Evolutionary conservation across 2,888 invertebrate species (phyloP).

Genomic region (Beris chalybata): DNA sequence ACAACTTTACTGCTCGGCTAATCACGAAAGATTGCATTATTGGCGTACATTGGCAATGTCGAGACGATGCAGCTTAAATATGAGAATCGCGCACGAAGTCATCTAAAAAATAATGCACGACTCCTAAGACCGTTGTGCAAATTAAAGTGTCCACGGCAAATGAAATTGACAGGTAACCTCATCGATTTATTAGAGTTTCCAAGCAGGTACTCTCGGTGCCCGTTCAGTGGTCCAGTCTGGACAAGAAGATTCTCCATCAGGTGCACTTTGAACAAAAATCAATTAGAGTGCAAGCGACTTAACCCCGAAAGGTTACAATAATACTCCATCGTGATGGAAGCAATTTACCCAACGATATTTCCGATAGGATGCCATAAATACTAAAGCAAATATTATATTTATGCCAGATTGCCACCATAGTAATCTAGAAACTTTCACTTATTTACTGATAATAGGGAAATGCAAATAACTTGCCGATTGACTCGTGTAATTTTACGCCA

Average conservation of each 20-base stretch:
- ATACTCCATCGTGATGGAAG: conserved; percentile 18
- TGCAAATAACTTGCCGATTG: too few relatives aligned
- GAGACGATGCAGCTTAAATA: conserved; percentile 1
- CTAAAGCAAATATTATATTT: conserved; percentile 17
- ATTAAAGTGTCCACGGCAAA: conserved; percentile 36
- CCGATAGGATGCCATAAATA: conserved; percentile 24
- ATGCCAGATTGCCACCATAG: conserved; percentile 6
- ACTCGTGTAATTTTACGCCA: too few relatives aligned
- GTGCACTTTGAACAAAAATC: conserved; percentile 31
- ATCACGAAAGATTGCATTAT: conserved; percentile 12
- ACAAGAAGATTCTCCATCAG: not conserved
- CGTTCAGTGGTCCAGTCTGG: not conserved
- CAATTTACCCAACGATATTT: conserved; percentile 8
- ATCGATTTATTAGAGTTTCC: conserved; percentile 17
- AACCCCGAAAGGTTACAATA: conserved; percentile 29
- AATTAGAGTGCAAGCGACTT: conserved; percentile 35
- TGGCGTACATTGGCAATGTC: not conserved
- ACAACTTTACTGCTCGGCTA: conserved; percentile 1
- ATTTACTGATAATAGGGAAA: too few relatives aligned
- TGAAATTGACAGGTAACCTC: conserved; percentile 28
- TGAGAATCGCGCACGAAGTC: conserved; percentile 11
- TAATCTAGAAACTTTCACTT: conserved; percentile 16
- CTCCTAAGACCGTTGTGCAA: conserved; percentile 20
- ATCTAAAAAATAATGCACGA: conserved; percentile 7
- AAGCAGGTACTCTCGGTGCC: not conserved